Percentiles rank a stretch among this genome's conserved stretches.
These are phyloP conservation scores for Drosophila grimshawi DNA, from an alignment of 1,140 invertebrate species.

Conservation along the genomic window DNA sequence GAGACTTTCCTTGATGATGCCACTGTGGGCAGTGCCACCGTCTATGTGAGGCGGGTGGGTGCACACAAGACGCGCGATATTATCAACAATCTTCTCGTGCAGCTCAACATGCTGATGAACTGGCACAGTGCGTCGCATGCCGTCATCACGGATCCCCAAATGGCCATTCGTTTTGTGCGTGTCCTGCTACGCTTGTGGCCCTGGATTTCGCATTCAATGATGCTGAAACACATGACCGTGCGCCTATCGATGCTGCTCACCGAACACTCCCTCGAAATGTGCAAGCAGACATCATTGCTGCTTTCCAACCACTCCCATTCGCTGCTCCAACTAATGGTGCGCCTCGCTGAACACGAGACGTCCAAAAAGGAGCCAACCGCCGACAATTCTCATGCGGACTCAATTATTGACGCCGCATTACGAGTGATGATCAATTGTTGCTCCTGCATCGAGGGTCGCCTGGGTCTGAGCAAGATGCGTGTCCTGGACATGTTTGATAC, in stretches of 20 bases:
- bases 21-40: constrained; percentile 49
- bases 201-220: constrained; percentile 66
- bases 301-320: constrained; percentile 51
- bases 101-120: constrained; percentile 61
- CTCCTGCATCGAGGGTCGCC: constrained; percentile 64
- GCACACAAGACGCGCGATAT: constrained; percentile 65
- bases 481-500: constrained; percentile 83
- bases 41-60: constrained; percentile 71
- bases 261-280: constrained; percentile 73
- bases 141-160: constrained; percentile 44
- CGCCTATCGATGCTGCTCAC: constrained; percentile 60
- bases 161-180: constrained; percentile 30
- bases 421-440: constrained; percentile 74
- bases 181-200: constrained; percentile 69
- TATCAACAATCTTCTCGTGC: constrained; percentile 59
- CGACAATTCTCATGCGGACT: background rate
- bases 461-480: constrained; percentile 65
- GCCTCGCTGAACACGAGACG: constrained; percentile 65
- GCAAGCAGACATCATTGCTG: constrained; percentile 58
- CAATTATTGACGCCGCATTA: constrained; percentile 30
- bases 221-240: constrained; percentile 56
- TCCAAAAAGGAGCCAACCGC: constrained; percentile 50
- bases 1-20: constrained; percentile 59
- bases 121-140: constrained; percentile 58
- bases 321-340: constrained; percentile 65